Evolutionary conservation across 2,888 invertebrate species (phyloP).

Genomic region (Petrolisthes manimaculis): DNA sequence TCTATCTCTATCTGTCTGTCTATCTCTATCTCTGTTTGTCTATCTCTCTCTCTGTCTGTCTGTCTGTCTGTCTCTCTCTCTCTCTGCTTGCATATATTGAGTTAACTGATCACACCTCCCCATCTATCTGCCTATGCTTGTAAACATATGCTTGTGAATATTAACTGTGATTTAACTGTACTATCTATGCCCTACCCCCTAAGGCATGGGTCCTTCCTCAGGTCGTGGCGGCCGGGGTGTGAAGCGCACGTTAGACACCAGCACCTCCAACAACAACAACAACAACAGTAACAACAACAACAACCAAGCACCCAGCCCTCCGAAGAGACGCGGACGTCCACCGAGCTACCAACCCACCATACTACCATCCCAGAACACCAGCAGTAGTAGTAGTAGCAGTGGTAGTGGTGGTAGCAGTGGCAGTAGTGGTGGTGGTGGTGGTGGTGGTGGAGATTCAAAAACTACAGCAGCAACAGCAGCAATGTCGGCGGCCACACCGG

Average conservation of each 20-base stretch:
- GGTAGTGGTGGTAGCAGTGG: background rate
- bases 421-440: background rate
- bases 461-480: no score
- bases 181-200: slow-evolving; percentile 8
- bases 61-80: background rate
- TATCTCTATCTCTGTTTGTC: background rate
- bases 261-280: slow-evolving; percentile 6
- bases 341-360: slow-evolving; percentile 21
- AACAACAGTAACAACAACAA: background rate
- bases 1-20: background rate
- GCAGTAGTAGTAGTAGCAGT: background rate
- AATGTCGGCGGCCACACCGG: no score
- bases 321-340: slow-evolving; percentile 50
- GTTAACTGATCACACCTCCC: background rate
- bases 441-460: background rate
- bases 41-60: background rate
- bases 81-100: background rate
- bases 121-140: background rate
- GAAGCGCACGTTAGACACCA: slow-evolving; percentile 31
- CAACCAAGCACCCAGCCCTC: slow-evolving; percentile 3
- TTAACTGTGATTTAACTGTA: background rate
- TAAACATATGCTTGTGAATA: slow-evolving; percentile 10
- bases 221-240: slow-evolving; percentile 52
- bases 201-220: slow-evolving; percentile 24
- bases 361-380: background rate